phyloP scores from a whole-genome alignment of 2,113 vertebrate genomes.

The Oenanthe melanoleuca region DNA sequence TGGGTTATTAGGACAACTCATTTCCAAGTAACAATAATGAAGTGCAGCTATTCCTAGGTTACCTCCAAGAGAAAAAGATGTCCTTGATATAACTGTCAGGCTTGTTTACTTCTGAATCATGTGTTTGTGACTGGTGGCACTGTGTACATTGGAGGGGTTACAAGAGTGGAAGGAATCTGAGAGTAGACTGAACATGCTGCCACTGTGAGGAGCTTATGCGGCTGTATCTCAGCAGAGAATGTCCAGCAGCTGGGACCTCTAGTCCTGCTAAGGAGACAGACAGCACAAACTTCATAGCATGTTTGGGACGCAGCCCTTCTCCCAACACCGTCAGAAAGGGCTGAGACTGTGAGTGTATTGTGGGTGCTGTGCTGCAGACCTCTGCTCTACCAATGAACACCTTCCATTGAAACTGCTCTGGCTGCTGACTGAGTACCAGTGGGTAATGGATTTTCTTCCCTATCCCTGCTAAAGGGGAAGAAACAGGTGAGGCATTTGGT shows the following conservation, averaged over 20 bases:
- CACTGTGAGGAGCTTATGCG: neutral
- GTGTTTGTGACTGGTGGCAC: neutral
- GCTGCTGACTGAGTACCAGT: neutral
- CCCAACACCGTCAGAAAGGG: neutral
- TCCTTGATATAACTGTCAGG: neutral
- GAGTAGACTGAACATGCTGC: neutral
- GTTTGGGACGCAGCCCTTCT: neutral
- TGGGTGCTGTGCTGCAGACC: neutral
- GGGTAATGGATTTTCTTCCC: neutral
- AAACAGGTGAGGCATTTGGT: neutral
- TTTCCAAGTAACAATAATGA: neutral
- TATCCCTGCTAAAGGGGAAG: neutral
- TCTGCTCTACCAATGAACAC: neutral
- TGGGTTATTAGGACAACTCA: conserved; percentile 21
- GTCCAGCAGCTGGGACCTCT: neutral
- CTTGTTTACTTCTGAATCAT: neutral
- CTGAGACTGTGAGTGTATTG: neutral
- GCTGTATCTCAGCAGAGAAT: neutral
- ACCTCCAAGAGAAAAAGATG: neutral
- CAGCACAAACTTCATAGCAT: neutral
- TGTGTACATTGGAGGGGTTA: neutral
- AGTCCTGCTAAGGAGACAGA: neutral
- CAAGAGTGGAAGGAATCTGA: neutral
- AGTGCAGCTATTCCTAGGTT: neutral
- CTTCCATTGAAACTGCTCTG: neutral